Evolutionary conservation across 2,113 vertebrate species (phyloP).

Genomic region (Dicrurus megarhynchus): DNA sequence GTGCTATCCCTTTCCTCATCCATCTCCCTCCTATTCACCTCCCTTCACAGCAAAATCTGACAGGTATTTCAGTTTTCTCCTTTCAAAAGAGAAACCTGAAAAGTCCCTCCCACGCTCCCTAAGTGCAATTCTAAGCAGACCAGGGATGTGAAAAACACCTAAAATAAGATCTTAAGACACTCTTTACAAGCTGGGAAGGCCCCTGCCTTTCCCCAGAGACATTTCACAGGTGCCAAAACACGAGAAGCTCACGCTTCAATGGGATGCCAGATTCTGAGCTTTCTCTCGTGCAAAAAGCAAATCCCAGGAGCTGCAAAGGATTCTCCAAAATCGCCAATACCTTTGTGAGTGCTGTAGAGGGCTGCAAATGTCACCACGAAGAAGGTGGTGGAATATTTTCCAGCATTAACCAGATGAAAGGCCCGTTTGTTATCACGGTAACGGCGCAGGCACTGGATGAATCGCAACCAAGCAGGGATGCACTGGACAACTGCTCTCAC

Average conservation of each 20-base stretch:
- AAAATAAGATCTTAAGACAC: not conserved
- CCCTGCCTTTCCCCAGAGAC: not conserved
- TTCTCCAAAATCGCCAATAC: slow-evolving; percentile 64
- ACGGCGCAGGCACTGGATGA: slow-evolving; percentile 96
- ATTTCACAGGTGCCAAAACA: not conserved
- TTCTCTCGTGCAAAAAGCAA: not conserved
- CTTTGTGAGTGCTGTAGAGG: slow-evolving; percentile 91
- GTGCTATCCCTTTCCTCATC: not conserved
- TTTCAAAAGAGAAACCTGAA: not conserved
- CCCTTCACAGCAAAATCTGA: not conserved
- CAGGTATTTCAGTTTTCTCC: not conserved
- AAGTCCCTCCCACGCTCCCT: not conserved
- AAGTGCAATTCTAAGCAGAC: not conserved
- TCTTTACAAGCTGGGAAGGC: not conserved
- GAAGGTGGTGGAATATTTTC: slow-evolving; percentile 98
- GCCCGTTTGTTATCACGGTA: slow-evolving; percentile 96
- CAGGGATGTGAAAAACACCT: not conserved
- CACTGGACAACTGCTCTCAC: slow-evolving; percentile 95
- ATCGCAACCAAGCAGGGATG: slow-evolving; percentile 97
- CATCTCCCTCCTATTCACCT: not conserved
- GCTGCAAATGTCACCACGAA: slow-evolving; percentile 96
- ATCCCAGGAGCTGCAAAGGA: not conserved
- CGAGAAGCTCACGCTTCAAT: not conserved
- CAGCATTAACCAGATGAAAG: slow-evolving; percentile 96
- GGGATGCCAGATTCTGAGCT: not conserved